Evolutionary conservation across 2,797 vertebrate species (phyloP).

Genomic region (Ciconia nigra): DNA sequence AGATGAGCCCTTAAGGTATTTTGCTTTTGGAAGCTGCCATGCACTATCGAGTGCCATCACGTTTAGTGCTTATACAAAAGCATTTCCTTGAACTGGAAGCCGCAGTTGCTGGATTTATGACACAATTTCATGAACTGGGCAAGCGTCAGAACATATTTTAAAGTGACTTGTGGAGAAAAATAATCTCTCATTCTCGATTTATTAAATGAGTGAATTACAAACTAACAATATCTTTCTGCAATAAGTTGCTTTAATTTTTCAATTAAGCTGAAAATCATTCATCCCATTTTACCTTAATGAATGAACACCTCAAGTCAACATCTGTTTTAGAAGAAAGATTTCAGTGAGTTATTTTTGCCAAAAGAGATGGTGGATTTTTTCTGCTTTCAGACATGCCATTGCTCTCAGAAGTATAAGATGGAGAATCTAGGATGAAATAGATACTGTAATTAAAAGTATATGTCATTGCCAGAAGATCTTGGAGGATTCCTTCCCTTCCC

Average conservation of each 20-base stretch:
- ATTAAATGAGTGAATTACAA: background rate
- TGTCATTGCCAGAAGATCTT: background rate
- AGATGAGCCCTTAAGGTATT: background rate
- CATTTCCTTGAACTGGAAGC: background rate
- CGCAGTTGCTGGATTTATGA: background rate
- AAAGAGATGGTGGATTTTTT: background rate
- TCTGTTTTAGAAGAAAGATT: background rate
- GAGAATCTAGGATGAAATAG: background rate
- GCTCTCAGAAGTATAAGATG: background rate
- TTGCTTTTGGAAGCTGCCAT: background rate
- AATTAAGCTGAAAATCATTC: background rate
- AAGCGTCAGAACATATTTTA: background rate
- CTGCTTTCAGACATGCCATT: background rate
- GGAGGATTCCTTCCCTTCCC: background rate
- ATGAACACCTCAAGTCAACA: background rate
- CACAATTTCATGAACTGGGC: background rate
- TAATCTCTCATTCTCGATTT: background rate
- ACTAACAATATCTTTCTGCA: background rate
- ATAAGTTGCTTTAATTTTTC: background rate
- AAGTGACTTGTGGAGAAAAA: background rate
- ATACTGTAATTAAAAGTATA: background rate
- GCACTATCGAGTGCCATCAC: background rate
- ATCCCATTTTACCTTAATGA: background rate
- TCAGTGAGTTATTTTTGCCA: background rate
- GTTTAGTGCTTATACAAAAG: background rate